These are phyloP conservation scores for Micrasema minimum DNA, from an alignment of 1,140 invertebrate genomes.

Conservation along the genomic window DNA sequence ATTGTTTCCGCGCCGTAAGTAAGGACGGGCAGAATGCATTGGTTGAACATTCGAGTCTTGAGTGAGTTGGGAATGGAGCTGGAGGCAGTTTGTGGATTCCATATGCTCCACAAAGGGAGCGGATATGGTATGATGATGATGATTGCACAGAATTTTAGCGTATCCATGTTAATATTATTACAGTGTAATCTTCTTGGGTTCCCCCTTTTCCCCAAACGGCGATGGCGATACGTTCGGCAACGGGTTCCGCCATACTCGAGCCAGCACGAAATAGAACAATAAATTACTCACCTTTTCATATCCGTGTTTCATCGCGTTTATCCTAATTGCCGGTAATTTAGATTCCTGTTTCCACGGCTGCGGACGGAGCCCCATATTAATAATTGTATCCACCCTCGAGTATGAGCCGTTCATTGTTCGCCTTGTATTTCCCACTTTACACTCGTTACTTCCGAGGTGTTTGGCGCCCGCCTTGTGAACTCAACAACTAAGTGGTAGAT, in stretches of 20 bases:
- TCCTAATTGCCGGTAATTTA: conserved; percentile 50
- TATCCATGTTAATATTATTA: not conserved
- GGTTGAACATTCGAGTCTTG: too few species aligned
- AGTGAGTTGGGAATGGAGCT: too few species aligned
- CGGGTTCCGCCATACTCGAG: conserved; percentile 22
- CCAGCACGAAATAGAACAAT: conserved; percentile 33
- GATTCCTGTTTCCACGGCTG: conserved; percentile 41
- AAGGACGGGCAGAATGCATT: too few species aligned
- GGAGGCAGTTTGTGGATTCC: too few species aligned
- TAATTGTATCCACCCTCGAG: conserved; percentile 27
- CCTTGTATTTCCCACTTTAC: conserved; percentile 13
- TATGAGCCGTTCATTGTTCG: conserved; percentile 21
- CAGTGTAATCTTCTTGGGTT: not conserved
- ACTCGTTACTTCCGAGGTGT: conserved; percentile 6
- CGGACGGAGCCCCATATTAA: conserved; percentile 26
- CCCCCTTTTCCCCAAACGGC: not conserved
- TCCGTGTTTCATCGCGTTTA: conserved; percentile 51
- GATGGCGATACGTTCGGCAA: conserved; percentile 6
- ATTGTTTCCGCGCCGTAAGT: too few species aligned
- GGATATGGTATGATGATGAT: too few species aligned
- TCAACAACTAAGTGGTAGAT: too few species aligned
- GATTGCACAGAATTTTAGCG: not conserved
- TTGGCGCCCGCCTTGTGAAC: too few species aligned
- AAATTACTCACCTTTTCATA: conserved; percentile 48
- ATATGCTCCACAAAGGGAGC: too few species aligned